Conservation (phyloP, 2,888 invertebrate species). For the Drosophila barbarae region DNA sequence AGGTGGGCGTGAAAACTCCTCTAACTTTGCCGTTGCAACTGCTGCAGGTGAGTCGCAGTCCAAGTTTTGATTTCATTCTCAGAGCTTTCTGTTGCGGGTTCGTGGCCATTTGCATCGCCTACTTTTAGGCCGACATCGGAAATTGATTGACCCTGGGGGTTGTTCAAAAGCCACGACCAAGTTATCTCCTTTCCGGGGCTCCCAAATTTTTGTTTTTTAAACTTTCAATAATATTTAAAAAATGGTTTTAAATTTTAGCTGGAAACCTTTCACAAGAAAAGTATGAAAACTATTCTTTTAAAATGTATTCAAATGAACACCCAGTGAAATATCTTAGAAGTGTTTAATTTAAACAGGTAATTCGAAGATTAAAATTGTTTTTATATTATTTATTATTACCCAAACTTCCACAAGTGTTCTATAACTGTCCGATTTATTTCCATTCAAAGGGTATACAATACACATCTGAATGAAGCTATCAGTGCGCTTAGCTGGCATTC, state of each 20-base stretch:
- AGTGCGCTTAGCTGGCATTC: constrained; percentile 57
- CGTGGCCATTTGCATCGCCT: constrained; percentile 32
- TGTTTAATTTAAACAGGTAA: background rate
- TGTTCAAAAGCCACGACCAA: constrained; percentile 3
- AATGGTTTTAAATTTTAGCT: no score
- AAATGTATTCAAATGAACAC: background rate
- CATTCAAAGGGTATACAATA: constrained; percentile 47
- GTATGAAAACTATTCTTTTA: background rate
- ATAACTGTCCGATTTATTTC: background rate
- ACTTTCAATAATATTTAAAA: no score
- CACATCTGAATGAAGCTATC: constrained; percentile 64
- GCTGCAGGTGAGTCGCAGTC: constrained; percentile 53
- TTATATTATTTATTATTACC: background rate
- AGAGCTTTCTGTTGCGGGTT: constrained; percentile 22
- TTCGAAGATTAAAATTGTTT: background rate
- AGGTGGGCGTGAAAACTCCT: constrained; percentile 4
- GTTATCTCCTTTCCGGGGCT: constrained; percentile 9
- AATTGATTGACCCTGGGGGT: constrained; percentile 40
- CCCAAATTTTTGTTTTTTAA: no score
- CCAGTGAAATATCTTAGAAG: background rate
- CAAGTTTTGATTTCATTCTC: constrained; percentile 5
- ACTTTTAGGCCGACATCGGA: constrained; percentile 57
- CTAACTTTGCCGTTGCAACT: constrained; percentile 15
- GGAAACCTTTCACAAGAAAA: no score
- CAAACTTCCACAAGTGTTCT: no score